Conservation (phyloP, 1,140 invertebrate species). For the Rhagoletis zephyria region DNA sequence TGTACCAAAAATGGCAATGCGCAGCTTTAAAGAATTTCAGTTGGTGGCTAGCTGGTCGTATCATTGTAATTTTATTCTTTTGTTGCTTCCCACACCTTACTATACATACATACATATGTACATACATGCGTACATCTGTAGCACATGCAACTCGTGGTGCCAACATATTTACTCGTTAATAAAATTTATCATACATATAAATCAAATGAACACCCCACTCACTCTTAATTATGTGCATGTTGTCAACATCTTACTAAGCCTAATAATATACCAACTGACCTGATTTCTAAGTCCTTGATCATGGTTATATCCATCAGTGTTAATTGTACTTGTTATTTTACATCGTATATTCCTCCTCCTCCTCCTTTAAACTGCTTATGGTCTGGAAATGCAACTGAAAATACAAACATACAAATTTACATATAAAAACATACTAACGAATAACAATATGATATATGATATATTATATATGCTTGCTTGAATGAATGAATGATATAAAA, state of each 20-base stretch:
- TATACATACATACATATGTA: neutral
- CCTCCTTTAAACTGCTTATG: neutral
- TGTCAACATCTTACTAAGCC: slow-evolving; percentile 17
- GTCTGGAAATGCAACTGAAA: slow-evolving; percentile 12
- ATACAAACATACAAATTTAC: neutral
- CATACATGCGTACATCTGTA: neutral
- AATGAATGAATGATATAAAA: slow-evolving; percentile 34
- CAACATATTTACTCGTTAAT: neutral
- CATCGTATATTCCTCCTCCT: slow-evolving; percentile 39
- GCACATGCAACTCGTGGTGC: slow-evolving; percentile 37
- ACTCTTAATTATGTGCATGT: slow-evolving; percentile 15
- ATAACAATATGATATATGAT: neutral
- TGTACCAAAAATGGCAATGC: slow-evolving; percentile 3
- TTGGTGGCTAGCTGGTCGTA: slow-evolving; percentile 41
- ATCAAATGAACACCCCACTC: neutral
- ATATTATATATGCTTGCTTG: neutral
- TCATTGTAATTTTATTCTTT: slow-evolving; percentile 46
- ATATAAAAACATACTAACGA: neutral
- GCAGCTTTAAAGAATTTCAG: slow-evolving; percentile 16
- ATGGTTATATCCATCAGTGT: slow-evolving; percentile 26
- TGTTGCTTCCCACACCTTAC: slow-evolving; percentile 38
- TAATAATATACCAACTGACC: neutral
- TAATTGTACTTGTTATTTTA: slow-evolving; percentile 53
- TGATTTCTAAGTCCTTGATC: slow-evolving; percentile 12
- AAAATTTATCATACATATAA: slow-evolving; percentile 39